These are phyloP conservation scores for Batillaria attramentaria DNA, from an alignment of 1,140 invertebrate genomes.

Conservation along the genomic window DNA sequence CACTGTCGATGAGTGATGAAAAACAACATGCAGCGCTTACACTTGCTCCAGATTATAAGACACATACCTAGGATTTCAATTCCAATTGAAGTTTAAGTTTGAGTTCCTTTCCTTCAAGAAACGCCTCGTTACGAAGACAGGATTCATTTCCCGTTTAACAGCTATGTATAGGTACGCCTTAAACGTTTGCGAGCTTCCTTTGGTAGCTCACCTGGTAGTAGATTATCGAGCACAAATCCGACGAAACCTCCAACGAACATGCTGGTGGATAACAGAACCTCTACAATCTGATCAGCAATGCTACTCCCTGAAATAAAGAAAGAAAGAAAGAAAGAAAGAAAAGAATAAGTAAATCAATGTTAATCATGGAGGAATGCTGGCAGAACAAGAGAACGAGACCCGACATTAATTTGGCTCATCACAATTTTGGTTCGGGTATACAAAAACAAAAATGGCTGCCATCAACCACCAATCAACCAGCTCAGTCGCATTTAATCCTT, in stretches of 20 bases:
- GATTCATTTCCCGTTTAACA: background rate
- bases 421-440: background rate
- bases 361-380: background rate
- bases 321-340: conserved; percentile 44
- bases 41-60: too few species aligned
- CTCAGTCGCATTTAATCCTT: background rate
- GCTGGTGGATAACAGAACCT: conserved; percentile 58
- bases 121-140: too few species aligned
- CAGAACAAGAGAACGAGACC: background rate
- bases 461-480: background rate
- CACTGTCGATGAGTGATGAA: too few species aligned
- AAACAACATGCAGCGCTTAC: too few species aligned
- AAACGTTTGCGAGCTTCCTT: too few species aligned
- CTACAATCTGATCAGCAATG: conserved; percentile 61
- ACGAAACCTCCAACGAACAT: conserved; percentile 66
- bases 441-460: background rate
- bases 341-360: conserved; percentile 55
- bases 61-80: background rate
- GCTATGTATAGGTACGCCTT: too few species aligned
- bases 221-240: conserved; percentile 65
- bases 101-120: background rate
- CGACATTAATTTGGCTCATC: background rate
- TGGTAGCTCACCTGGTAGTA: conserved; percentile 66
- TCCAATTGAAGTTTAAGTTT: background rate
- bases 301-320: conserved; percentile 55